These are phyloP conservation scores for Enteromius trimaculatus DNA, from an alignment of 2,797 vertebrate genomes.

Conservation along the genomic window DNA sequence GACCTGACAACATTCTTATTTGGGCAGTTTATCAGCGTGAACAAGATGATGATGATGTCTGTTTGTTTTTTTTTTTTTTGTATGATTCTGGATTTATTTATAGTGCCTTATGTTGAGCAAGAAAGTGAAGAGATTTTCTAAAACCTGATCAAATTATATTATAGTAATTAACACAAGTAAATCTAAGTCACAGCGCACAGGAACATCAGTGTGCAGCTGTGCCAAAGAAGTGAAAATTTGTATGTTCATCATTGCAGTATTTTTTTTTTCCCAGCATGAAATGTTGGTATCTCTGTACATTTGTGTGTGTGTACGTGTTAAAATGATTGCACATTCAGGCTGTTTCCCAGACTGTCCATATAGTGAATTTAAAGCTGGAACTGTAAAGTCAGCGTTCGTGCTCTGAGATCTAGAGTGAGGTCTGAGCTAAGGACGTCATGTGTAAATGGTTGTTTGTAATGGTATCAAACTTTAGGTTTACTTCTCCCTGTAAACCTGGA, in stretches of 20 bases:
- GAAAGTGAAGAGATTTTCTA: background rate
- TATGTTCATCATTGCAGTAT: background rate
- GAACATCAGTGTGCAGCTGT: background rate
- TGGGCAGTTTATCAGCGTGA: background rate
- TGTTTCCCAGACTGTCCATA: background rate
- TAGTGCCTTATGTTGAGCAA: conserved; percentile 6
- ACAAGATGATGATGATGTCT: background rate
- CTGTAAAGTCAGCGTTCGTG: background rate
- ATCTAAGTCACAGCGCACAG: background rate
- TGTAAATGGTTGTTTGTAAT: background rate
- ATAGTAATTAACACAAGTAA: background rate
- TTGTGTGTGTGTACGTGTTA: background rate
- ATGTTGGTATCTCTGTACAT: background rate
- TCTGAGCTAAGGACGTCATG: background rate
- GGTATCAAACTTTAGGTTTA: background rate
- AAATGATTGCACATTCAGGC: background rate
- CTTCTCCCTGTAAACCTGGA: background rate
- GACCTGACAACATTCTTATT: background rate
- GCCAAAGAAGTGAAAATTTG: background rate
- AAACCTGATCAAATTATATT: background rate
- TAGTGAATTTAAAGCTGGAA: background rate
- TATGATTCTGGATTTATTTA: conserved; percentile 37
- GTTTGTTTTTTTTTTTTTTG: background rate
- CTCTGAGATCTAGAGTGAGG: background rate
- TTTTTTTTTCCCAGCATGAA: background rate